phyloP scores from a whole-genome alignment of 2,113 vertebrate species.

The Pongo abelii region DNA sequence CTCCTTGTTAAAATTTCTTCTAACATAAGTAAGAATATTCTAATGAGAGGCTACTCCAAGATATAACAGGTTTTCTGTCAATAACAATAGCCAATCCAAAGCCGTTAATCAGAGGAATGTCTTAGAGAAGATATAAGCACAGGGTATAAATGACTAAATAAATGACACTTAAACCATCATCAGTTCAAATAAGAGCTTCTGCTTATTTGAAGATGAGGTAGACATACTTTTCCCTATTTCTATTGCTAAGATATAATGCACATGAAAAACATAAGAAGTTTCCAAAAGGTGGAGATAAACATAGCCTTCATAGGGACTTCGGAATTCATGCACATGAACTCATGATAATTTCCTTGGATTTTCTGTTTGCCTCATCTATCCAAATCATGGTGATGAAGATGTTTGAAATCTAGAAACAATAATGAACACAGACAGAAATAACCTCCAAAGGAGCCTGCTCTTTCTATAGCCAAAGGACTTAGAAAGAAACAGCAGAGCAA shows the following conservation, averaged over 20 bases:
- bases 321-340: not conserved
- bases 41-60: rapidly evolving
- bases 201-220: not conserved
- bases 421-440: not conserved
- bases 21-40: not conserved
- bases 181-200: not conserved
- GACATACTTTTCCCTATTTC: not conserved
- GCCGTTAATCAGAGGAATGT: not conserved
- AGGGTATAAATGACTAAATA: not conserved
- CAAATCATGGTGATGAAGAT: not conserved
- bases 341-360: not conserved
- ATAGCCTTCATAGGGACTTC: not conserved
- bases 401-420: not conserved
- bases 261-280: not conserved
- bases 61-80: not conserved
- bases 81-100: not conserved
- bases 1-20: not conserved
- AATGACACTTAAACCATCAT: not conserved
- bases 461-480: not conserved
- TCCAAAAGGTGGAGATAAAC: not conserved
- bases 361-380: not conserved
- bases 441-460: not conserved
- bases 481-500: not conserved
- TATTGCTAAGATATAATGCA: not conserved
- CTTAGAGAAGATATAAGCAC: not conserved